Evolutionary conservation across 2,113 vertebrate genomes (phyloP).

Genomic region (Hystrix brachyura): DNA sequence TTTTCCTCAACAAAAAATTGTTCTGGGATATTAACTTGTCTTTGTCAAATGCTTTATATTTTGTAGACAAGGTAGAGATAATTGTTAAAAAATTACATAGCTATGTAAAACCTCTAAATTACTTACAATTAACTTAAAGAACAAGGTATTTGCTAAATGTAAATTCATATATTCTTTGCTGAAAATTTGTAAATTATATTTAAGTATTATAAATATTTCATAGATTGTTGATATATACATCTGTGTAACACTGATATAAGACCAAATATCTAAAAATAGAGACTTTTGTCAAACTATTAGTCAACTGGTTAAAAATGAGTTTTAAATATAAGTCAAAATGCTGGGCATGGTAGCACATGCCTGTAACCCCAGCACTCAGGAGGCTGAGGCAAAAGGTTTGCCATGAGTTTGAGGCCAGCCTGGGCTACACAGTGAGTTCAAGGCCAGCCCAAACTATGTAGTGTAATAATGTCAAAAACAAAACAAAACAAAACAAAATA

Average conservation of each 20-base stretch:
- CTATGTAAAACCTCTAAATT: background rate
- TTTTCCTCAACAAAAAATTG: background rate
- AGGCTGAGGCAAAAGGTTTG: too few species aligned
- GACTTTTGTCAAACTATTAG: background rate
- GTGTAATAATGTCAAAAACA: too few species aligned
- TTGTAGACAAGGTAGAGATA: background rate
- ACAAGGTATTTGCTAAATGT: background rate
- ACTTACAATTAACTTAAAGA: background rate
- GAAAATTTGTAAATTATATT: background rate
- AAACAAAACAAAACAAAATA: too few species aligned
- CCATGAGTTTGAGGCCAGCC: background rate
- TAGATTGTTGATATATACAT: background rate
- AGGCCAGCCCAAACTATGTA: too few species aligned
- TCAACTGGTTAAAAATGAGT: background rate
- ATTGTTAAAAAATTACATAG: background rate
- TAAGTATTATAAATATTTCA: background rate
- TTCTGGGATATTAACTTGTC: background rate
- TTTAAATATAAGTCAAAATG: background rate
- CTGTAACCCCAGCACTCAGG: too few species aligned
- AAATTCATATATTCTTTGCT: background rate
- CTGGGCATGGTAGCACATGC: too few species aligned
- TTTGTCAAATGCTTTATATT: background rate
- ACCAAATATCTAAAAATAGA: background rate
- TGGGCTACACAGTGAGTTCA: too few species aligned
- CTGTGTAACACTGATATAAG: background rate